Evolutionary conservation across 2,888 invertebrate genomes (phyloP), one percentile per base, ranked within the genome.

Genomic region (Alcis repandata): DNA sequence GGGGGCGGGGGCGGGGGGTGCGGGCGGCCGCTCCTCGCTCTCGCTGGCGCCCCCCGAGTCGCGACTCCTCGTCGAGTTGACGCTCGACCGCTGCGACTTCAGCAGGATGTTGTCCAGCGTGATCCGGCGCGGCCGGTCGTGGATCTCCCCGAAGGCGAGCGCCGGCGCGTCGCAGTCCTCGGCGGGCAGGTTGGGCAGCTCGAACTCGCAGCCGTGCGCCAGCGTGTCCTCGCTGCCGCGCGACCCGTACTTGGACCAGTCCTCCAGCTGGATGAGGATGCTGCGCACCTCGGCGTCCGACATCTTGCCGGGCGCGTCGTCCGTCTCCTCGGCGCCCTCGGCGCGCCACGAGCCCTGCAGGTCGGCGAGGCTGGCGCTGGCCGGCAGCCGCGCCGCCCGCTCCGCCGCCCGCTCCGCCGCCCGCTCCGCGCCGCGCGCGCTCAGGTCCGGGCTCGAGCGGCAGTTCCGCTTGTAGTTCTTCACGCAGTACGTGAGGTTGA

Each of bases 241-340:
- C 1, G 93, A 93, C 0, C 94, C 94, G 68, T 88, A 92, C 70
- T 83, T 88, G 2, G 93, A 93, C 94, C 94, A 94, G 72, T 93
- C 93, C 69, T 92, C 92, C 17, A 91, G 79, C 68, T 93, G 91
- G 70, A 90, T 93, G 11, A 91, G 79, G 43, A 93, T 91, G 73
- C 91, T 94, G 77, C 89, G 90, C 1, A 93, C 92, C 77, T 93
- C 92, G 38, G 91, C 90, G 19, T 90, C 90, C 0, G 92, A 89
- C 78, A 90, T 78, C 75, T 89, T 91, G 11, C 73, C 80, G 13
- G 72, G 82, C 43, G 84, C 85, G 52, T 81, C 48, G 49, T 33
- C 20, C 7, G 51, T 33, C 9, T 51, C 51, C 6, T 51, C 51
- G 4, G 51, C 87, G 11, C 88, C 86, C 57, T 88, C 83, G 2